phyloP scores from a whole-genome alignment of 1,140 invertebrate genomes.

The Papilio polyxenes region DNA sequence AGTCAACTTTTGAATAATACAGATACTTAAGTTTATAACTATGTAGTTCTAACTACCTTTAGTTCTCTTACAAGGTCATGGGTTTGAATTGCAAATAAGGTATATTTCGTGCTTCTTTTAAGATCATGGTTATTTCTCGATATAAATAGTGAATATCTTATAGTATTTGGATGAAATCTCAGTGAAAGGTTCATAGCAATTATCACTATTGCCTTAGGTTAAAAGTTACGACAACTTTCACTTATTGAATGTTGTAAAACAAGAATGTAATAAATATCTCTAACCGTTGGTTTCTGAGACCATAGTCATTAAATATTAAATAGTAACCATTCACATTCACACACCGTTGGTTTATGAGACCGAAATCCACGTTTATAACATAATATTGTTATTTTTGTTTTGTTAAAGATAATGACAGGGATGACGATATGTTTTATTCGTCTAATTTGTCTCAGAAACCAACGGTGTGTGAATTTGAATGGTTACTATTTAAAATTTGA shows the following conservation, averaged over 20 bases:
- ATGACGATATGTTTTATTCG: no score
- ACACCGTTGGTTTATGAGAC: no score
- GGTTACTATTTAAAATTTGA: not conserved
- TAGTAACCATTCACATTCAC: no score
- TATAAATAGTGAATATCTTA: not conserved
- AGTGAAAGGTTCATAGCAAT: conserved; percentile 6
- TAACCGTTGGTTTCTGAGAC: not conserved
- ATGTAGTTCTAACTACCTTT: not conserved
- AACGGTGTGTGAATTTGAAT: not conserved
- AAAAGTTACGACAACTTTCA: conserved; percentile 17
- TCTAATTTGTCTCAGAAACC: no score
- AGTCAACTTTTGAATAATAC: no score
- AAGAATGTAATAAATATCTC: conserved; percentile 14
- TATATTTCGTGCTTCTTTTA: not conserved
- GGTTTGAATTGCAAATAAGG: not conserved
- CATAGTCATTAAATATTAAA: no score
- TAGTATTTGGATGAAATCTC: not conserved
- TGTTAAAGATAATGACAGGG: no score
- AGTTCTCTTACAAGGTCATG: not conserved
- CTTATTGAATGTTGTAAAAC: conserved; percentile 26
- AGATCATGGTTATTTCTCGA: not conserved
- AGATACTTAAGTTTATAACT: no score
- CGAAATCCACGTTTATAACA: no score
- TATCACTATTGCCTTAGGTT: conserved; percentile 7
- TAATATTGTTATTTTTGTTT: no score